These are phyloP conservation scores for Rousettus madagascariensis DNA, from an alignment of 2,797 vertebrate genomes.

Conservation along the genomic window DNA sequence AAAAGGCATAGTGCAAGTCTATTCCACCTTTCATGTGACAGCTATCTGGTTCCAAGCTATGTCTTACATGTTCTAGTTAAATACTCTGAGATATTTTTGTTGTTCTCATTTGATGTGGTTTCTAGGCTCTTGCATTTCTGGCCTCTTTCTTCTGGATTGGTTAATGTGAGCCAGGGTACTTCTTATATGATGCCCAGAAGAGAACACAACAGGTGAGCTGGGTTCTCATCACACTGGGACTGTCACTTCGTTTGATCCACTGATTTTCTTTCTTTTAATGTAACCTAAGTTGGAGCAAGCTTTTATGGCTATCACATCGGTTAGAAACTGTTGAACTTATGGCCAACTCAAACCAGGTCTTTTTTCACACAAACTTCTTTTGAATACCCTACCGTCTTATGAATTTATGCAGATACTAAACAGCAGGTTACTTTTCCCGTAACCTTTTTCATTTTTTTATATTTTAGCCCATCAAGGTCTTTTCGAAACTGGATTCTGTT, in stretches of 20 bases:
- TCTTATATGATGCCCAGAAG: neutral
- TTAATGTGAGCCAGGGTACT: neutral
- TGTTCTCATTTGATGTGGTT: neutral
- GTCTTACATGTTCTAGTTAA: neutral
- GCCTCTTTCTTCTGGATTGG: neutral
- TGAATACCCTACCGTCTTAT: neutral
- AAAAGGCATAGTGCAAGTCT: neutral
- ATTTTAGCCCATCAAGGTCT: neutral
- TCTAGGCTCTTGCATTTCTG: neutral
- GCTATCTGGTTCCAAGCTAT: neutral
- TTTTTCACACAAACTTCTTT: neutral
- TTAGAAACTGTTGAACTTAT: neutral
- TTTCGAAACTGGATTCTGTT: neutral
- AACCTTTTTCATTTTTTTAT: neutral
- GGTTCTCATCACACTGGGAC: neutral
- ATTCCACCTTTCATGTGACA: neutral
- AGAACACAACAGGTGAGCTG: neutral
- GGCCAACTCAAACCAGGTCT: neutral
- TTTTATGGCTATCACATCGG: neutral
- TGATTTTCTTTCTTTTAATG: neutral
- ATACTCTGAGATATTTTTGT: neutral
- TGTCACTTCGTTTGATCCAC: neutral
- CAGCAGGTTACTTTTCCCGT: neutral
- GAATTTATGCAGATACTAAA: conserved; percentile 4
- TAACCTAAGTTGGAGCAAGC: neutral